Base-by-base conservation (phyloP, 2,797 vertebrate genomes). In the Diceros bicornis region DNA sequence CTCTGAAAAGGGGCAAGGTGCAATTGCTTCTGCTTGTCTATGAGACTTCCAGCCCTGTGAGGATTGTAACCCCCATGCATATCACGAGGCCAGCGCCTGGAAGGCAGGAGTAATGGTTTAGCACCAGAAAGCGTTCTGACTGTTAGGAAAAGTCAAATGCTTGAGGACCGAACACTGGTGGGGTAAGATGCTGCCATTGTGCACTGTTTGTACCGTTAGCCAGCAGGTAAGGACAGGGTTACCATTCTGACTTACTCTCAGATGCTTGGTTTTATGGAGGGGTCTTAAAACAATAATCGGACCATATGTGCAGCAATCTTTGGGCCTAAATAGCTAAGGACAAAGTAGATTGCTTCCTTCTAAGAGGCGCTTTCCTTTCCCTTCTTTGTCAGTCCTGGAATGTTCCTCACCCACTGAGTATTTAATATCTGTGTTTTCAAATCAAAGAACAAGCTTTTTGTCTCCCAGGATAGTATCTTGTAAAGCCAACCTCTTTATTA, bases 401-500 rank as follows among this genome's bases (percentile, higher is more conserved):
- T 68, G 95, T 69, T 94, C 62, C 95, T 96, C 98, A 95, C 97
- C 95, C 89, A 98, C 97, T n/a, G 97, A 97, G 52, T 93, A 96
- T 96, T 96, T 12, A 84, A 97, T 96, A 96, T 95, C 94, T 64
- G 92, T 11, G 27, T 97, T 98, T 98, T 98, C 90, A 95, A 37
- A 84, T 95, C 95, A 91, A 91, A 97, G 96, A 98, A 95, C 97
- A 97, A 95, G 96, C 79, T 91, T 97, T 96, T 92, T 85, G 74
- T 96, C 96, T 98, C 83, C 47, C 90, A 98, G 93, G 98, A 96
- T 77, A 97, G 94, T 89, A 64, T 88, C 96, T 97, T 97, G 89
- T 96, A 97, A 97, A 98, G 97, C 96, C 97, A 97, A 95, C 91
- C 93, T 97, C 97, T 98, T 92, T 94, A 97, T 90, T 97, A 96